Percentiles rank a stretch among this genome's conserved stretches.
Evolutionary conservation across 2,888 invertebrate genomes (phyloP).

Genomic region (Cetonia aurata): DNA sequence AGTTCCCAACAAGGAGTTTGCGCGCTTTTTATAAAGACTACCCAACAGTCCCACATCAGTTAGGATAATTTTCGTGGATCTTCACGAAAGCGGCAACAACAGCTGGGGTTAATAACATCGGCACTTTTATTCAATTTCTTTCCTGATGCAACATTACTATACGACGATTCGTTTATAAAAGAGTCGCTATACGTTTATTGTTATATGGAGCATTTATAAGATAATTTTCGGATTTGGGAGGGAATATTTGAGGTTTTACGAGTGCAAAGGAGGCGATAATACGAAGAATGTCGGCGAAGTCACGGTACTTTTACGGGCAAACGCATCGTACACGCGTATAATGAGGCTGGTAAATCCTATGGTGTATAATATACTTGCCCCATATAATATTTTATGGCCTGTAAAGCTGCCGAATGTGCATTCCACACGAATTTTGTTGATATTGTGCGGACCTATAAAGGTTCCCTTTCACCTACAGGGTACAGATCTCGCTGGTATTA

Average conservation of each 20-base stretch:
- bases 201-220: background rate
- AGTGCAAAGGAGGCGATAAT: conserved; percentile 5
- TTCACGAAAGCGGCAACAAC: too few species aligned
- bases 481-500: conserved; percentile 11
- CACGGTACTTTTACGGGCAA: conserved; percentile 8
- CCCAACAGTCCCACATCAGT: too few species aligned
- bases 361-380: conserved; percentile 10
- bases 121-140: background rate
- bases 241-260: background rate
- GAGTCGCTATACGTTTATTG: background rate
- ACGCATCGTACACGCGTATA: too few species aligned
- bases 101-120: conserved; percentile 10
- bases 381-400: conserved; percentile 28
- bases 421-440: background rate
- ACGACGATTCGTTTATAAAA: background rate
- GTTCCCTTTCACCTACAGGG: conserved; percentile 13
- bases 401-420: conserved; percentile 18
- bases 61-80: too few species aligned
- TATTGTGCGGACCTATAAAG: background rate
- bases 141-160: background rate
- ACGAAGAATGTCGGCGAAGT: conserved; percentile 12
- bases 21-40: too few species aligned
- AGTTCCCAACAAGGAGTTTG: conserved; percentile 8
- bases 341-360: conserved; percentile 15
- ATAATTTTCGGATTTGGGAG: background rate